These are phyloP conservation scores for Brachyhypopomus gauderio DNA, from an alignment of 2,113 vertebrate species.

Conservation along the genomic window DNA sequence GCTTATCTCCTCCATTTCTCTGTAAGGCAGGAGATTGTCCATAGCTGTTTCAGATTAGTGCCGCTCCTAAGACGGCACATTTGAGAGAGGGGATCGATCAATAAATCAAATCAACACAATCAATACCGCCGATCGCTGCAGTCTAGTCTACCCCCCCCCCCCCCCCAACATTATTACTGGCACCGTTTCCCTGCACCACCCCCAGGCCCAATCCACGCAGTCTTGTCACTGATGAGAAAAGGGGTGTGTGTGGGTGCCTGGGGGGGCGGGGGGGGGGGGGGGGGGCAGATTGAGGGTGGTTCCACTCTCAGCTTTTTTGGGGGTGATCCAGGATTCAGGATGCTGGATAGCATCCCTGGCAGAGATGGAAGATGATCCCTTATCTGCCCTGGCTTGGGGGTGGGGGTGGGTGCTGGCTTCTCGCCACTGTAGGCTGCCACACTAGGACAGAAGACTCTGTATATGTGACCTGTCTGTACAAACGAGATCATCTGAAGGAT, in stretches of 20 bases:
- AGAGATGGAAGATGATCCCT: slow-evolving; percentile 63
- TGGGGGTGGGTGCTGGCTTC: slow-evolving; percentile 54
- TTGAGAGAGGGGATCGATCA: slow-evolving; percentile 88
- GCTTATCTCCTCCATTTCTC: slow-evolving; percentile 88
- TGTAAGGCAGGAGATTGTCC: slow-evolving; percentile 85
- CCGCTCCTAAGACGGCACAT: slow-evolving; percentile 90
- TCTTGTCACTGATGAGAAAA: slow-evolving; percentile 33
- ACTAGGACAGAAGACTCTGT: neutral
- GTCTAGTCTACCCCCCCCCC: slow-evolving; percentile 83
- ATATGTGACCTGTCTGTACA: neutral
- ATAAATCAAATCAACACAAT: slow-evolving; percentile 99
- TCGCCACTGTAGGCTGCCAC: slow-evolving; percentile 2
- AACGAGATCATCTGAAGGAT: neutral
- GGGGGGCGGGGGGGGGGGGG: no score
- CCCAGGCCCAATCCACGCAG: neutral
- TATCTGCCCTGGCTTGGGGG: slow-evolving; percentile 70
- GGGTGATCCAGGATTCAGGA: slow-evolving; percentile 34
- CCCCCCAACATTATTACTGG: slow-evolving; percentile 86
- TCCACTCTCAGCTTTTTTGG: neutral
- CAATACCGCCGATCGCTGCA: slow-evolving; percentile 91
- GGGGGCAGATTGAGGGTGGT: neutral
- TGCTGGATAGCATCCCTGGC: slow-evolving; percentile 75
- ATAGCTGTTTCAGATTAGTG: slow-evolving; percentile 91
- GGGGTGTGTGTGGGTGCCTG: no score
- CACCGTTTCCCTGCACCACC: slow-evolving; percentile 67